A percentile compares a stretch with the other conserved stretches of the same genome.
Conservation (phyloP, 2,113 vertebrate genomes). For the Heterochromis multidens region DNA sequence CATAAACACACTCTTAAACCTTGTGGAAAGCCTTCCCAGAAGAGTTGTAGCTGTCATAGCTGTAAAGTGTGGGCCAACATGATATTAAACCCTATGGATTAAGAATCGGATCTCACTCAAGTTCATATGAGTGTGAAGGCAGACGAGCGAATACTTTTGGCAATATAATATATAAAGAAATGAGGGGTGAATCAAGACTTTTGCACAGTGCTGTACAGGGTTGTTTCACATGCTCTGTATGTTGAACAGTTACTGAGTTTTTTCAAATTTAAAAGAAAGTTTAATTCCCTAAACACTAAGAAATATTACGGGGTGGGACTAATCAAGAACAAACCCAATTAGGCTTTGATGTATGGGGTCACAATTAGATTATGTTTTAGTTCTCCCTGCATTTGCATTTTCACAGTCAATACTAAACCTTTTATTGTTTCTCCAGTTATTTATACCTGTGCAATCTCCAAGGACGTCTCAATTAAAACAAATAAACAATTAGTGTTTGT, state of each 20-base stretch:
- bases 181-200: neutral
- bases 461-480: slow-evolving; percentile 15
- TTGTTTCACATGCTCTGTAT: neutral
- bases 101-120: too few relatives aligned
- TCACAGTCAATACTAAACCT: slow-evolving; percentile 11
- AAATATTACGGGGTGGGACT: slow-evolving; percentile 10
- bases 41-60: too few relatives aligned
- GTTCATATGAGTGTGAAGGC: too few relatives aligned
- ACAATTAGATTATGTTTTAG: slow-evolving; percentile 17
- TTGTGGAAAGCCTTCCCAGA: too few relatives aligned
- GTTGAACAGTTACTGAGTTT: neutral
- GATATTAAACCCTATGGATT: too few relatives aligned
- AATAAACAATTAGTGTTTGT: neutral
- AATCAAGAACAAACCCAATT: slow-evolving; percentile 7
- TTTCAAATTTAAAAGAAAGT: neutral
- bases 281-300: neutral
- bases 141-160: too few relatives aligned
- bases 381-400: neutral
- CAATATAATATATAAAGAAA: too few relatives aligned
- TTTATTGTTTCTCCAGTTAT: neutral
- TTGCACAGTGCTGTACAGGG: neutral
- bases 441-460: neutral
- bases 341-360: neutral
- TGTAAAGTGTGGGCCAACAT: too few relatives aligned
- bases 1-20: too few relatives aligned